phyloP scores from a whole-genome alignment of 1,140 invertebrate species.

The Drosophila ercepeae region DNA sequence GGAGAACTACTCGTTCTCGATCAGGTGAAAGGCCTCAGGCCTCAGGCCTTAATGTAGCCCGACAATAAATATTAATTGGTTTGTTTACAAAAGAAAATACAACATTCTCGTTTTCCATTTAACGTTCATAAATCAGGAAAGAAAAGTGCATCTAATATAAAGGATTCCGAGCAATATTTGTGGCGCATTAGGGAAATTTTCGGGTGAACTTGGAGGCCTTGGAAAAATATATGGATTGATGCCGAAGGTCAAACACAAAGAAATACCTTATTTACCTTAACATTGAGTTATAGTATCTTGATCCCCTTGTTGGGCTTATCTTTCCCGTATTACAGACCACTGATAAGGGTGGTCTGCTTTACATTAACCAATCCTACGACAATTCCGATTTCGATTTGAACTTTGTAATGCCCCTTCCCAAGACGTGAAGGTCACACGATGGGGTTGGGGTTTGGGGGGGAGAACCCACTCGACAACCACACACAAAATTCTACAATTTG shows the following conservation, averaged over 20 bases:
- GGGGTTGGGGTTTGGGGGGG: neutral
- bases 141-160: conserved; percentile 65
- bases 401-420: conserved; percentile 35
- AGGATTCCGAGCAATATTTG: conserved; percentile 44
- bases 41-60: too few species aligned
- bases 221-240: neutral
- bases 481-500: conserved; percentile 60
- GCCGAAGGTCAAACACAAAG: conserved; percentile 8
- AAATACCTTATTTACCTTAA: neutral
- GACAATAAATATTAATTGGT: conserved; percentile 76
- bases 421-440: conserved; percentile 41
- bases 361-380: conserved; percentile 1
- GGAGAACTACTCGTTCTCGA: conserved; percentile 3
- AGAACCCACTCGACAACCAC: conserved; percentile 14
- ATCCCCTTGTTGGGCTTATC: conserved; percentile 25
- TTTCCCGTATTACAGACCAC: conserved; percentile 6
- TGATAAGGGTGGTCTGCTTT: conserved; percentile 24
- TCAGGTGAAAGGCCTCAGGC: conserved; percentile 34
- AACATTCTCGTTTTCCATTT: conserved; percentile 62
- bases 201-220: conserved; percentile 7
- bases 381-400: conserved; percentile 23
- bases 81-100: conserved; percentile 70
- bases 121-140: conserved; percentile 52
- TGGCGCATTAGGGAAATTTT: conserved; percentile 38
- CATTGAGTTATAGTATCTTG: conserved; percentile 14